Percentiles rank a stretch among this genome's conserved stretches.
These are phyloP conservation scores for Drosophila miranda DNA, from an alignment of 1,140 invertebrate species.

Conservation along the genomic window DNA sequence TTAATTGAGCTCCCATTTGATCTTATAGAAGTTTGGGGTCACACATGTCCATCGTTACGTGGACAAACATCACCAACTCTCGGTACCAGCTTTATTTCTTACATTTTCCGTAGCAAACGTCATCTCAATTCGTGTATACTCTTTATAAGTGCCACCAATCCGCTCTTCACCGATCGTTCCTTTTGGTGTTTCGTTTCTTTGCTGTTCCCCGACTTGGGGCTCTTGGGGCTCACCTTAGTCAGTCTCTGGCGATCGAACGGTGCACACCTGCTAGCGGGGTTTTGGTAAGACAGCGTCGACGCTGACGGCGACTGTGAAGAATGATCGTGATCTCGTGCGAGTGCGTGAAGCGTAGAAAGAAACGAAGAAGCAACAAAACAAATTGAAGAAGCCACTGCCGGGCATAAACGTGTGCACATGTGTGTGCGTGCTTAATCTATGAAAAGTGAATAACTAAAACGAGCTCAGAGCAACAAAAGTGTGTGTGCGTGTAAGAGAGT, in stretches of 20 bases:
- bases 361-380: neutral
- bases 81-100: too few relatives aligned
- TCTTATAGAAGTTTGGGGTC: too few relatives aligned
- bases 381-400: constrained; percentile 41
- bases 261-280: constrained; percentile 64
- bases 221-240: constrained; percentile 28
- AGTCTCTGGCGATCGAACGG: constrained; percentile 60
- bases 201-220: constrained; percentile 17
- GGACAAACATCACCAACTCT: too few relatives aligned
- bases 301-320: constrained; percentile 5
- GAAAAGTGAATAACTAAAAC: constrained; percentile 77
- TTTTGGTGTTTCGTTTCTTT: neutral
- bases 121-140: too few relatives aligned
- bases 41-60: too few relatives aligned
- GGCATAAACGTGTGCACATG: constrained; percentile 2
- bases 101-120: too few relatives aligned
- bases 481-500: constrained; percentile 19
- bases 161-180: neutral
- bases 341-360: neutral
- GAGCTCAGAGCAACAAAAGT: constrained; percentile 39
- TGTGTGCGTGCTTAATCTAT: constrained; percentile 57
- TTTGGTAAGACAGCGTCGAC: constrained; percentile 35
- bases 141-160: too few relatives aligned
- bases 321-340: neutral
- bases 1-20: too few relatives aligned